Percentiles rank a stretch among this genome's conserved stretches.
Evolutionary conservation across 1,140 invertebrate species (phyloP).

Genomic region (Lasioglossum baleicum): DNA sequence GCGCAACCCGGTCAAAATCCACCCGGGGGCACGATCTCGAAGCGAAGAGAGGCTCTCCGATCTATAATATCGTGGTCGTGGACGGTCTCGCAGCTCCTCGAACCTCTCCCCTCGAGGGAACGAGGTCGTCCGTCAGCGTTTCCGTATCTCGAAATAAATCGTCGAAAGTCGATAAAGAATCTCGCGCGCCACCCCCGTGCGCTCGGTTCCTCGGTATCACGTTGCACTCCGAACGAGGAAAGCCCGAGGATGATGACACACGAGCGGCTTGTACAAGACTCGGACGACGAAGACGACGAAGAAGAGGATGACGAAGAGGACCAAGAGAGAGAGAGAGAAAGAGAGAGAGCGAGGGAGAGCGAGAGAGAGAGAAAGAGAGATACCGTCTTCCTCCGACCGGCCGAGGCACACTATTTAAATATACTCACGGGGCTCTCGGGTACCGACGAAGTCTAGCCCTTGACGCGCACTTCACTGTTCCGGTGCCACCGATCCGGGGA

Average conservation of each 20-base stretch:
- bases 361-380: constrained; percentile 40
- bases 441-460: constrained; percentile 50
- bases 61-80: too few relatives aligned
- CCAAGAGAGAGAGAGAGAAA: constrained; percentile 34
- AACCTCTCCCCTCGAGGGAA: not conserved
- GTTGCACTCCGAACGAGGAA: constrained; percentile 63
- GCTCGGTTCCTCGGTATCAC: constrained; percentile 50
- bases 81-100: not conserved
- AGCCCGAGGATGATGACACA: constrained; percentile 42
- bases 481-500: constrained; percentile 14
- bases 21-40: not conserved
- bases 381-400: constrained; percentile 60
- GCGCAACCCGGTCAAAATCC: not conserved
- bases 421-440: constrained; percentile 56
- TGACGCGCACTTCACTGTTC: constrained; percentile 40
- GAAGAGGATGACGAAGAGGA: not conserved
- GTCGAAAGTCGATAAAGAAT: constrained; percentile 26
- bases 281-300: not conserved
- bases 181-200: constrained; percentile 41
- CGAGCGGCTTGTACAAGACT: constrained; percentile 15
- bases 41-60: not conserved
- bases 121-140: not conserved
- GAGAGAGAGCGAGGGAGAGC: constrained; percentile 32
- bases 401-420: constrained; percentile 64
- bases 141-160: constrained; percentile 40